Base-by-base conservation (phyloP, 2,888 invertebrate genomes). In the Drosophila infuscata region DNA sequence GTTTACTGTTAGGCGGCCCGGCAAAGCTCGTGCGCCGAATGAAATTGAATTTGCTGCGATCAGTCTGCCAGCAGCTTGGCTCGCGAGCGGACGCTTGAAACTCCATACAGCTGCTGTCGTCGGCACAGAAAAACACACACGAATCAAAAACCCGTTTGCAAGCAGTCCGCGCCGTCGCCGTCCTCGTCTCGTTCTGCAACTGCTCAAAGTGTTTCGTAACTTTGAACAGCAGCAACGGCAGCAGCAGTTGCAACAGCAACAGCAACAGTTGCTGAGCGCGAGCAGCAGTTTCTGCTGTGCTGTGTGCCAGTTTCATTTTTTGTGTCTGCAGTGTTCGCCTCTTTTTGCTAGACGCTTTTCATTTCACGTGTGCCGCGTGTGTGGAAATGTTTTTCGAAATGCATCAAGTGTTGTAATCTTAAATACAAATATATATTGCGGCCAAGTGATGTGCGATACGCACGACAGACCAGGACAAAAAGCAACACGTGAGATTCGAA, bases 21-120 rank as follows among this genome's bases (percentile, higher is more conserved):
- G 74, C 81, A 53, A 49, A 88, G 86, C 70, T 81, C 61, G 67
- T 67, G 81, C 80, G 53, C 74, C 75, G 77, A 81, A 85, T 77
- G 79, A 83, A 83, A 82, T 84, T 83, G 79, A 86, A 83, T 78
- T 83, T 79, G 79, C 82, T 87, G 79, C 77, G 77, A 73, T 91
- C 86, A 92, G 91, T 92, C 92, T 91, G 89, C 89, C 89, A 78
- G 81, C 88, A 91, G 91, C 90, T 89, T 87, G 87, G 82, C 83
- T 90, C 80, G 83, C 77, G 89, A 83, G 87, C 91, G 91, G 91
- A 91, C 83, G 92, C 89, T 60, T 77, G 9, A 56, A 60, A 75
- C 35, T 59, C 8, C 12, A 33, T 9, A 35, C 3, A 41, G 46
- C 46, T 46, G 48, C 49, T 68, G 67, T 35, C 38, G 68, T 30